Evolutionary conservation across 2,888 invertebrate species (phyloP).

Genomic region (Elegia similella): DNA sequence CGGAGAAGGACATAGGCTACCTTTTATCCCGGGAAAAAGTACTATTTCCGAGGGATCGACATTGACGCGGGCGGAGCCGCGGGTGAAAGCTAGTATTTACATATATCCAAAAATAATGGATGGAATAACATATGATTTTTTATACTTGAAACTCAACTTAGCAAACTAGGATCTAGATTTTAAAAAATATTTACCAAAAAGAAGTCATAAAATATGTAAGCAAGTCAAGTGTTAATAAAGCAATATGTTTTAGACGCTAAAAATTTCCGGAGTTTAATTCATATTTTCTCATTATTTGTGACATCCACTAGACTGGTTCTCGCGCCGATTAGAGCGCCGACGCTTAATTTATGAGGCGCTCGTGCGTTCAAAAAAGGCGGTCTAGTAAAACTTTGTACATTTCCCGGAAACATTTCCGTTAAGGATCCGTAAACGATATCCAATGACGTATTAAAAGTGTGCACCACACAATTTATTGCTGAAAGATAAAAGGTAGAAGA

Average conservation of each 20-base stretch:
- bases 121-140: no score
- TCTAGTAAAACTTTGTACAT: constrained; percentile 2
- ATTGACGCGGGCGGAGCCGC: no score
- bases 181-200: not conserved
- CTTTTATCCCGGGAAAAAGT: no score
- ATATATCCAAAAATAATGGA: no score
- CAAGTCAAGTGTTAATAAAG: not conserved
- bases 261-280: not conserved
- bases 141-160: no score
- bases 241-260: not conserved
- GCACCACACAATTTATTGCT: not conserved
- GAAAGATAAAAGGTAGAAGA: not conserved
- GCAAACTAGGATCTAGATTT: no score
- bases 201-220: no score
- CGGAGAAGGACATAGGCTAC: no score
- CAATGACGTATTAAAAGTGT: not conserved
- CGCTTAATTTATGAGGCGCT: not conserved
- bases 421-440: not conserved
- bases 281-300: constrained; percentile 10
- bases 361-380: constrained; percentile 3
- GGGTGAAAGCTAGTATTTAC: no score
- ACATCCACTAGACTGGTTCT: not conserved
- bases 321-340: not conserved
- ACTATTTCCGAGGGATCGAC: no score
- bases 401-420: not conserved